Evolutionary conservation across 2,113 vertebrate species (phyloP).

Genomic region (Mohoua ochrocephala): DNA sequence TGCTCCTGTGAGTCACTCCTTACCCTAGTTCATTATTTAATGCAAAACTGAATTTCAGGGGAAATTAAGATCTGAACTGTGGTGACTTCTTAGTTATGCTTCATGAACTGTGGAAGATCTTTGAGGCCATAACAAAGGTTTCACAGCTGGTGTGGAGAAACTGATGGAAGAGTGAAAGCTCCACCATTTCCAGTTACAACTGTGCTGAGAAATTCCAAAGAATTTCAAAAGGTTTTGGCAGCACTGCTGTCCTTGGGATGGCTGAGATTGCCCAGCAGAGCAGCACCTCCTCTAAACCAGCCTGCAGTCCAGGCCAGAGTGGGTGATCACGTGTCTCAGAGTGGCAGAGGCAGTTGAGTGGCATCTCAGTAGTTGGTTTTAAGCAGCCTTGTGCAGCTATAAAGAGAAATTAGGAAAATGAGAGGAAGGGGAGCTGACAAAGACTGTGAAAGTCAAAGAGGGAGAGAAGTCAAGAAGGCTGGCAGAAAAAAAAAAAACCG

Average conservation of each 20-base stretch:
- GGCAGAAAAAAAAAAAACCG: background rate
- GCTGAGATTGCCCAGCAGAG: background rate
- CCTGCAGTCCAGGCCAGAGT: background rate
- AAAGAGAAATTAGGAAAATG: background rate
- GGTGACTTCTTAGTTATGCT: background rate
- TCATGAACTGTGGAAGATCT: background rate
- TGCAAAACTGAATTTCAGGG: background rate
- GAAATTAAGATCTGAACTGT: background rate
- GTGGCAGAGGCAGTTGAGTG: background rate
- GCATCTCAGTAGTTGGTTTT: background rate
- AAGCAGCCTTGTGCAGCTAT: background rate
- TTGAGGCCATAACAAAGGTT: background rate
- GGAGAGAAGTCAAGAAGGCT: background rate
- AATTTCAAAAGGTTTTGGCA: background rate
- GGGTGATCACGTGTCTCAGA: background rate
- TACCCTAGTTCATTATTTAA: background rate
- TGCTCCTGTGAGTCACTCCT: background rate
- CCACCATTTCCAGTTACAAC: background rate
- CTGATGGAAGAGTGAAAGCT: background rate
- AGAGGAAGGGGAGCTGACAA: background rate
- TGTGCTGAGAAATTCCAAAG: background rate
- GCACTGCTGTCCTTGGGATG: background rate
- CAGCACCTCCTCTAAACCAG: background rate
- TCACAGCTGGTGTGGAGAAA: background rate
- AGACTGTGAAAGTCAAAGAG: background rate